These are phyloP conservation scores for Pyrgilauda ruficollis DNA, from an alignment of 2,113 vertebrate species.

Conservation along the genomic window DNA sequence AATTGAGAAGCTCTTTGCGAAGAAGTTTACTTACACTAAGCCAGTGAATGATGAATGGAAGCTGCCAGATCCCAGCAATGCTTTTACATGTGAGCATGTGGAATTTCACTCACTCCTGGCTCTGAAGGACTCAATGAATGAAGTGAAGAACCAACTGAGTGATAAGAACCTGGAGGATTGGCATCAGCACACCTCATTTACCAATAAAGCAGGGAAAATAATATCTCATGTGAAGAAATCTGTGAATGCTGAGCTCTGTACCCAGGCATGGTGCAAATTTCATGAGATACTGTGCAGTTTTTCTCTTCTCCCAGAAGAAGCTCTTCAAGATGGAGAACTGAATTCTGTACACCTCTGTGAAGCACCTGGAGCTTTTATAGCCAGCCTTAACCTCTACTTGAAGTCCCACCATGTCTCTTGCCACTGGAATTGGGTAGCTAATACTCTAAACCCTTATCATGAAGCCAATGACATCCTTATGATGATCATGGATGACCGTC, in stretches of 20 bases:
- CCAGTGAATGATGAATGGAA: constrained; percentile 78
- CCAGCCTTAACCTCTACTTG: constrained; percentile 90
- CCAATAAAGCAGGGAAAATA: constrained; percentile 89
- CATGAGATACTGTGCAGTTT: constrained; percentile 88
- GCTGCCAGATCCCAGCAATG: constrained; percentile 75
- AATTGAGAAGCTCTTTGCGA: constrained; percentile 79
- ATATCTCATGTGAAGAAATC: constrained; percentile 79
- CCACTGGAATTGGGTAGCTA: constrained; percentile 90
- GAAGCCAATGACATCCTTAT: constrained; percentile 84
- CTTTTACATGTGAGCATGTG: constrained; percentile 67
- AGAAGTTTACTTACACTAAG: constrained; percentile 81
- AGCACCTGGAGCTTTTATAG: constrained; percentile 91
- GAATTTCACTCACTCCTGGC: constrained; percentile 74
- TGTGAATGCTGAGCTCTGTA: constrained; percentile 89
- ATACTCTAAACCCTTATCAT: constrained; percentile 90
- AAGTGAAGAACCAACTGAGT: constrained; percentile 89
- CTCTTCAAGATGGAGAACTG: constrained; percentile 78
- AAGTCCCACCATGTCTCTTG: constrained; percentile 80
- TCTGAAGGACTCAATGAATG: constrained; percentile 86
- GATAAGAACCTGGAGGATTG: constrained; percentile 93
- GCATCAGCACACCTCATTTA: constrained; percentile 92
- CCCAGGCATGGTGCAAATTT: constrained; percentile 95
- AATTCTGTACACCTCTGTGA: constrained; percentile 92
- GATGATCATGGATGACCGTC: constrained; percentile 89
- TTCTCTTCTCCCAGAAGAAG: constrained; percentile 76